phyloP scores from a whole-genome alignment of 2,888 invertebrate genomes.

The Rutpela maculata region DNA sequence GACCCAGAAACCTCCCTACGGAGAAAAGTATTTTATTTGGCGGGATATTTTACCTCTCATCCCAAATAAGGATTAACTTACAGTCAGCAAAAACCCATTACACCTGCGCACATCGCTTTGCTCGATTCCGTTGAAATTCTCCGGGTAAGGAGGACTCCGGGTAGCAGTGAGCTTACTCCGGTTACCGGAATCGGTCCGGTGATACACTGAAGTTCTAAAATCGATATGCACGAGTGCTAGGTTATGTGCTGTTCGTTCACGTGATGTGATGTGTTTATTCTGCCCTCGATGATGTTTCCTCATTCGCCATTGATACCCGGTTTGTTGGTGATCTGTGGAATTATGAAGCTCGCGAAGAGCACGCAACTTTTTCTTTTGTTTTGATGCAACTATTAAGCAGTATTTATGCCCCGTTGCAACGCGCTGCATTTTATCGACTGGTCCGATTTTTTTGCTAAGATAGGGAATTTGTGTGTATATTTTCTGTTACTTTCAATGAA shows the following conservation, averaged over 20 bases:
- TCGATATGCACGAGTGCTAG: slow-evolving; percentile 68
- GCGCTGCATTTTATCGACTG: slow-evolving; percentile 13
- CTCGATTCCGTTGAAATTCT: slow-evolving; percentile 62
- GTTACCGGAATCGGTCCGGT: slow-evolving; percentile 67
- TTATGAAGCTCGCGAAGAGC: background rate
- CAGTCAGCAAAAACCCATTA: slow-evolving; percentile 32
- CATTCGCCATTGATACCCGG: slow-evolving; percentile 10
- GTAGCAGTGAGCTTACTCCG: slow-evolving; percentile 71
- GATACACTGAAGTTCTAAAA: slow-evolving; percentile 53
- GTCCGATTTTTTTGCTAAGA: background rate
- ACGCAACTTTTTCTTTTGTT: slow-evolving; percentile 21
- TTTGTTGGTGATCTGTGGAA: slow-evolving; percentile 19
- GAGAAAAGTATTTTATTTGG: slow-evolving; percentile 23
- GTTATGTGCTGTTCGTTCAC: slow-evolving; percentile 64
- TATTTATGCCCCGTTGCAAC: slow-evolving; percentile 17
- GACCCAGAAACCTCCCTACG: background rate
- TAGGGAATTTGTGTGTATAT: background rate
- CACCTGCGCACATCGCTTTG: slow-evolving; percentile 41
- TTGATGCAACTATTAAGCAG: slow-evolving; percentile 11
- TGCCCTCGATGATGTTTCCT: slow-evolving; percentile 13
- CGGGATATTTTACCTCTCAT: slow-evolving; percentile 34
- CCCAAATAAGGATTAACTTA: slow-evolving; percentile 37
- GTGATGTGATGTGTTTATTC: slow-evolving; percentile 51
- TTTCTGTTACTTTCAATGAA: too few relatives aligned
- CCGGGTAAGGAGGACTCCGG: slow-evolving; percentile 65